Conservation (phyloP, 2,797 vertebrate genomes). For the Danio tinwini region DNA sequence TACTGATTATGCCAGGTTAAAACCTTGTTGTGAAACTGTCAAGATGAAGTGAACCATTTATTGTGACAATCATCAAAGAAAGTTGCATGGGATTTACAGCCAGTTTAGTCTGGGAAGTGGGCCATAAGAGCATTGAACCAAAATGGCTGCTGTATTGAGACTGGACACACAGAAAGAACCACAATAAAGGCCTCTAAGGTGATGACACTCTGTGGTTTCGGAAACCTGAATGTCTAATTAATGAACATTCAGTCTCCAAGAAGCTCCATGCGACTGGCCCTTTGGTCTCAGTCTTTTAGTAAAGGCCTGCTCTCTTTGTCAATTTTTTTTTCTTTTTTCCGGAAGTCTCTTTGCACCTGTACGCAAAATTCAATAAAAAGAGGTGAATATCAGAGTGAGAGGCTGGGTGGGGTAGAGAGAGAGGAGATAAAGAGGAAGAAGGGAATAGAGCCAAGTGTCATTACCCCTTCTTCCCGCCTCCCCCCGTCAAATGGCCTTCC, state of each 20-base stretch:
- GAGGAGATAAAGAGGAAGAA: constrained; percentile 51
- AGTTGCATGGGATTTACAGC: not conserved
- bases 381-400: constrained; percentile 52
- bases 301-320: constrained; percentile 28
- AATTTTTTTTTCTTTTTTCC: not conserved
- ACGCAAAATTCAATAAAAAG: constrained; percentile 55
- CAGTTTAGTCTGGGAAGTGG: not conserved
- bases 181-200: constrained; percentile 7
- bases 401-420: constrained; percentile 50
- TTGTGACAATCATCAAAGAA: constrained; percentile 1
- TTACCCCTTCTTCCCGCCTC: constrained; percentile 51
- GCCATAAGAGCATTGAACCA: constrained; percentile 8
- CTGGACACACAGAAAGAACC: not conserved
- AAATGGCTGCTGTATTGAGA: constrained; percentile 37
- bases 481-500: constrained; percentile 72
- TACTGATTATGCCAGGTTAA: constrained; percentile 1
- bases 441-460: constrained; percentile 56
- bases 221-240: constrained; percentile 36
- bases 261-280: constrained; percentile 12
- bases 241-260: constrained; percentile 9
- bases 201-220: not conserved
- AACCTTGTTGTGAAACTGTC: constrained; percentile 1
- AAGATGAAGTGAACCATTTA: constrained; percentile 16
- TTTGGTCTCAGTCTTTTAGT: constrained; percentile 39
- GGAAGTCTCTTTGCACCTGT: constrained; percentile 66